Percentiles rank a stretch among this genome's conserved stretches.
Conservation (phyloP, 2,113 vertebrate species). For the Mormyrus iriodes region DNA sequence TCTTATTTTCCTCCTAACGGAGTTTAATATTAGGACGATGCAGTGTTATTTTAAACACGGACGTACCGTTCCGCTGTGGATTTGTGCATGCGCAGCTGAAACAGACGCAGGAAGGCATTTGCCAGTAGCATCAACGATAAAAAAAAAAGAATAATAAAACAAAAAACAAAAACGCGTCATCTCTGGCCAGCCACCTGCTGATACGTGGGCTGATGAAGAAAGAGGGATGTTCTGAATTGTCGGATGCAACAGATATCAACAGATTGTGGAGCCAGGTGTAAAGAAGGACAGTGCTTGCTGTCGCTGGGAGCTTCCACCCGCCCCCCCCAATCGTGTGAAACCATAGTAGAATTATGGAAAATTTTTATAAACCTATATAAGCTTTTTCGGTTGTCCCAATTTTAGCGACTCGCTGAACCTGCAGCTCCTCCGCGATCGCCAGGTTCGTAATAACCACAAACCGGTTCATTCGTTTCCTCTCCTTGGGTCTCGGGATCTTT, state of each 20-base stretch:
- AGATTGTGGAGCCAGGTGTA: conserved; percentile 58
- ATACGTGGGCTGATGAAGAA: conserved; percentile 24
- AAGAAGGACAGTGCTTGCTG: conserved; percentile 36
- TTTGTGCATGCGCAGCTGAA: not conserved
- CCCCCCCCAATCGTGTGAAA: not conserved
- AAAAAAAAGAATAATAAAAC: not conserved
- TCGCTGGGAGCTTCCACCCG: not conserved
- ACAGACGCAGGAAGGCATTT: not conserved
- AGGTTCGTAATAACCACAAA: conserved; percentile 38
- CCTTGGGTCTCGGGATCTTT: conserved; percentile 16
- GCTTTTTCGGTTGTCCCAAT: conserved; percentile 41
- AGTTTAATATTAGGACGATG: not conserved
- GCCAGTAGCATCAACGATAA: not conserved
- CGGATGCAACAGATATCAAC: conserved; percentile 51
- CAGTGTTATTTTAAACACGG: not conserved
- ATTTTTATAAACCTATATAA: conserved; percentile 23
- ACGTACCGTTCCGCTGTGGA: not conserved
- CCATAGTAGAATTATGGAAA: not conserved
- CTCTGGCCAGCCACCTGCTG: conserved; percentile 35
- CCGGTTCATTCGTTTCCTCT: conserved; percentile 40
- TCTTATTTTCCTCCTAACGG: not conserved
- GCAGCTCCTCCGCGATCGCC: conserved; percentile 20
- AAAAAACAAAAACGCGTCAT: not conserved
- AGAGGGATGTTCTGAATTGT: conserved; percentile 31
- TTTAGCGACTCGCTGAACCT: not conserved